A percentile compares a stretch with the other conserved stretches of the same genome.
These are phyloP conservation scores for Nemotelus pantherinus DNA, from an alignment of 2,888 invertebrate genomes.

Conservation along the genomic window DNA sequence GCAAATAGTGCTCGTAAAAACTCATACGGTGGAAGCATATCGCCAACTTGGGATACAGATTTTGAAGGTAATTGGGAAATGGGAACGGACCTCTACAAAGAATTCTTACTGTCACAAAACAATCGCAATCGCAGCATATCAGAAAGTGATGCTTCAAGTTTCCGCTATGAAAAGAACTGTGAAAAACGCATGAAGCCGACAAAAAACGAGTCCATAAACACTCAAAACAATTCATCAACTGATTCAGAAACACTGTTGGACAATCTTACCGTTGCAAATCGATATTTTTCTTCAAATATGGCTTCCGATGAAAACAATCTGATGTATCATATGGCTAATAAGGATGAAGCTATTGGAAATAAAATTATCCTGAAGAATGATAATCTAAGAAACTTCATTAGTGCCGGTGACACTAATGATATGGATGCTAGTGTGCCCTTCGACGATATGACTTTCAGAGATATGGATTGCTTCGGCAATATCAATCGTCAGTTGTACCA, in stretches of 20 bases:
- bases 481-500: conserved; percentile 54
- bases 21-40: conserved; percentile 53
- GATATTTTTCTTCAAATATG: not conserved
- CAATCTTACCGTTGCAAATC: not conserved
- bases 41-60: conserved; percentile 61
- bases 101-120: conserved; percentile 58
- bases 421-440: conserved; percentile 13
- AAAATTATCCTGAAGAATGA: not conserved
- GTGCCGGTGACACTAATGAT: not conserved
- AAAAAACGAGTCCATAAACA: not conserved
- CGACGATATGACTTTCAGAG: conserved; percentile 17
- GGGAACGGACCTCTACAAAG: conserved; percentile 60
- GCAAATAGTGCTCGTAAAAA: conserved; percentile 54
- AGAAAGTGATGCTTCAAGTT: conserved; percentile 55
- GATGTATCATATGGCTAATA: not conserved
- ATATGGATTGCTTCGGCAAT: conserved; percentile 17
- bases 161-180: conserved; percentile 45
- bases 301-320: not conserved
- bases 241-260: not conserved
- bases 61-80: conserved; percentile 62
- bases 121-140: conserved; percentile 58
- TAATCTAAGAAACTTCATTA: not conserved
- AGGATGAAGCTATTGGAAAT: not conserved
- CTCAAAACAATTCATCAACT: not conserved
- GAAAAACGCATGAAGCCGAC: conserved; percentile 40